A percentile compares a stretch with the other conserved stretches of the same genome.
Evolutionary conservation across 2,888 invertebrate genomes (phyloP).

Genomic region (Globia sparganii): DNA sequence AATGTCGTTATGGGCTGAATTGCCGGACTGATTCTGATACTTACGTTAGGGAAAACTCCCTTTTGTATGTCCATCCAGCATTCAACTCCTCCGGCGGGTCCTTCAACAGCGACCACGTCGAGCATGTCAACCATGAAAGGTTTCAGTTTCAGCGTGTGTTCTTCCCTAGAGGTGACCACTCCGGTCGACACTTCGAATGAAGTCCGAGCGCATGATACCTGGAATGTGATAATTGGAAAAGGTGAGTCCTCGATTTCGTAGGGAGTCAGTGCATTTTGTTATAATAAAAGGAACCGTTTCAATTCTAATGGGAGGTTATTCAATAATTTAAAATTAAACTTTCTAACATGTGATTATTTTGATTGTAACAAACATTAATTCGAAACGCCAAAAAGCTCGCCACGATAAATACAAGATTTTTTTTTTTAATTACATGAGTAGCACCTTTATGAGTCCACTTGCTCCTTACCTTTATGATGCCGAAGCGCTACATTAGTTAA

Average conservation of each 20-base stretch:
- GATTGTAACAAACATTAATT: not conserved
- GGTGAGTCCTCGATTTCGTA: not conserved
- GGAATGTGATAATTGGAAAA: constrained; percentile 44
- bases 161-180: constrained; percentile 71
- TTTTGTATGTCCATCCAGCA: constrained; percentile 95
- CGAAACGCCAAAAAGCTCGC: not conserved
- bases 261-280: not conserved
- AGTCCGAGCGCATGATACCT: constrained; percentile 87
- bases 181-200: constrained; percentile 83
- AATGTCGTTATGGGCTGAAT: no score
- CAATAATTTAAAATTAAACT: not conserved
- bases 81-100: constrained; percentile 92
- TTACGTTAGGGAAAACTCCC: constrained; percentile 93
- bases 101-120: constrained; percentile 92
- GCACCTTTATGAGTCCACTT: not conserved
- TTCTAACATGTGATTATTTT: not conserved
- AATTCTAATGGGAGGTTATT: not conserved
- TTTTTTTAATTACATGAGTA: not conserved
- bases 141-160: constrained; percentile 87
- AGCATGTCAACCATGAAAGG: constrained; percentile 93
- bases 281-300: not conserved
- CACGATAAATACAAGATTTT: not conserved
- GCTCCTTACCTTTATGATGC: not conserved
- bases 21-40: constrained; percentile 27
- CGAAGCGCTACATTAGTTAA: not conserved